Conservation (phyloP, 2,113 vertebrate genomes). For the Cyprinodon tularosa region DNA sequence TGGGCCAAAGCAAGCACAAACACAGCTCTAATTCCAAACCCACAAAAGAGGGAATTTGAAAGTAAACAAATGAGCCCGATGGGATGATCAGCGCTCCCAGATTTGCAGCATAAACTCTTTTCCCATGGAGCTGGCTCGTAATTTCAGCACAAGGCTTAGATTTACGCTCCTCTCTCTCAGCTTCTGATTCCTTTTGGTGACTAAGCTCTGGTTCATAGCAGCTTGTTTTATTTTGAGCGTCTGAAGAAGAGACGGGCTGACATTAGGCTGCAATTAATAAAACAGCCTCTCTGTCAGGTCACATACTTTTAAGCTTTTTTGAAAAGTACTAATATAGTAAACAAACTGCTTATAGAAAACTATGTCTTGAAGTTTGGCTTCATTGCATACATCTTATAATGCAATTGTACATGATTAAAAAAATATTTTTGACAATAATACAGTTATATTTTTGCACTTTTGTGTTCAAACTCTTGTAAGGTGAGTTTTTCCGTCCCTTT, state of each 20-base stretch:
- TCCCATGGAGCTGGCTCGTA: constrained; percentile 60
- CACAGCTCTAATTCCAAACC: constrained; percentile 68
- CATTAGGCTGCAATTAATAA: constrained; percentile 22
- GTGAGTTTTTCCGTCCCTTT: background rate
- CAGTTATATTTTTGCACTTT: background rate
- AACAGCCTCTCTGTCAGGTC: constrained; percentile 20
- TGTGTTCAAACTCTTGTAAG: background rate
- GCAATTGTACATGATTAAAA: no score
- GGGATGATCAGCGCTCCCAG: constrained; percentile 66
- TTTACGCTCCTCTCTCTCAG: constrained; percentile 44
- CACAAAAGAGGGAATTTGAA: constrained; percentile 74
- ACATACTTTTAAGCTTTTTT: constrained; percentile 24
- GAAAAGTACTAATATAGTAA: constrained; percentile 3
- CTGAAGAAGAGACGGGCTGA: constrained; percentile 31
- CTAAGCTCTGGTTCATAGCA: constrained; percentile 46
- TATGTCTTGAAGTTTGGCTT: background rate
- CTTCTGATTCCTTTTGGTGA: constrained; percentile 22
- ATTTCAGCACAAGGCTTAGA: constrained; percentile 52
- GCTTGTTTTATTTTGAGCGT: constrained; percentile 37
- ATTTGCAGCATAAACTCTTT: constrained; percentile 62
- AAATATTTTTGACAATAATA: no score
- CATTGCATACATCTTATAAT: background rate
- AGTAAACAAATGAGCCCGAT: constrained; percentile 73
- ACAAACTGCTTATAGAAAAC: background rate
- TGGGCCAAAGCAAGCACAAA: constrained; percentile 56